These are phyloP conservation scores for Lagorchestes hirsutus DNA, from an alignment of 2,797 vertebrate species.

Conservation along the genomic window DNA sequence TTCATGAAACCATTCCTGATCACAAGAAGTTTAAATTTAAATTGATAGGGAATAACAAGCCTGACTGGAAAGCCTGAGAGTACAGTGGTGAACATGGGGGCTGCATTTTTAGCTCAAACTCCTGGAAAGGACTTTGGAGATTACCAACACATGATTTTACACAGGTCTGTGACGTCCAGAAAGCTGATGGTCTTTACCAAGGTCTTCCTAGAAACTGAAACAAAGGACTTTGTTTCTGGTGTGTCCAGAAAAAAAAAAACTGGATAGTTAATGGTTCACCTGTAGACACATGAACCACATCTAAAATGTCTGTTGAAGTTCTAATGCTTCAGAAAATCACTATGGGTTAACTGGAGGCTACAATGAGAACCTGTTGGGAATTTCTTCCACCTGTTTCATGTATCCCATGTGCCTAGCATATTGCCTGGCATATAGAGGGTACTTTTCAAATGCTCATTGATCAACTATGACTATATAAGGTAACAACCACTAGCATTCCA, in stretches of 20 bases:
- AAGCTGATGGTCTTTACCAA: background rate
- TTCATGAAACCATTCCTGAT: background rate
- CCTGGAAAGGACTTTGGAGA: background rate
- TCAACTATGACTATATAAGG: background rate
- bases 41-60: background rate
- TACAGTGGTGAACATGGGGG: background rate
- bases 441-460: background rate
- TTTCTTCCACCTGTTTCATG: background rate
- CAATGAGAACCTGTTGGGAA: no score
- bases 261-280: background rate
- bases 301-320: constrained; percentile 53
- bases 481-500: background rate
- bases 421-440: background rate
- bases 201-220: background rate
- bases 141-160: background rate
- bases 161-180: background rate
- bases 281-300: constrained; percentile 59
- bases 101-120: background rate
- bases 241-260: background rate
- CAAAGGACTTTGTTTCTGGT: background rate
- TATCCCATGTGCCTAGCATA: background rate
- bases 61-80: background rate
- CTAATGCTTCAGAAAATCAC: background rate
- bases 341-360: no score
- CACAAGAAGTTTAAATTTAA: background rate